Percentiles rank a stretch among this genome's conserved stretches.
These are phyloP conservation scores for Perizoma affinitatum DNA, from an alignment of 2,888 invertebrate species.

Conservation along the genomic window DNA sequence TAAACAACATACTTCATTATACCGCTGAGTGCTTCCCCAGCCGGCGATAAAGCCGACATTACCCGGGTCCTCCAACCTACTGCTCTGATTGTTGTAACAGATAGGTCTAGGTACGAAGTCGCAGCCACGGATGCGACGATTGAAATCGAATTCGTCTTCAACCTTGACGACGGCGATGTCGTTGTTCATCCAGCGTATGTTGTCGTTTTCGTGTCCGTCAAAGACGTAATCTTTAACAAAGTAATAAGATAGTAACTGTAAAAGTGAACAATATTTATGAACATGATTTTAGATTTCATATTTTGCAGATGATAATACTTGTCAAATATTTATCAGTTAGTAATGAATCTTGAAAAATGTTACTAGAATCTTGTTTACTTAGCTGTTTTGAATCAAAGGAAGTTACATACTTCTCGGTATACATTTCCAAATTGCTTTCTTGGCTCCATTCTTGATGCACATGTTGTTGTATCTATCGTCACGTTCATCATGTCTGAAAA, in stretches of 20 bases:
- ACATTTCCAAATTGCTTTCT: slow-evolving; percentile 67
- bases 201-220: slow-evolving; percentile 65
- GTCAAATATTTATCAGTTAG: no score
- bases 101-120: slow-evolving; percentile 57
- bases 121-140: slow-evolving; percentile 55
- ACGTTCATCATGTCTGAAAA: slow-evolving; percentile 49
- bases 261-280: no score
- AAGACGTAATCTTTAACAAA: slow-evolving; percentile 57
- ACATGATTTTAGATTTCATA: no score
- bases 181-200: slow-evolving; percentile 67
- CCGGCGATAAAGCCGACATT: slow-evolving; percentile 50
- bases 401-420: slow-evolving; percentile 60
- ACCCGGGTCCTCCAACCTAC: slow-evolving; percentile 49
- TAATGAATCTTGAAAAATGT: no score
- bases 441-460: slow-evolving; percentile 64
- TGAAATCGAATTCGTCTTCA: slow-evolving; percentile 64
- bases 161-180: slow-evolving; percentile 64
- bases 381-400: no score
- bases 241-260: not conserved
- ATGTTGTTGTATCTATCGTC: slow-evolving; percentile 51
- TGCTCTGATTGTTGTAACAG: slow-evolving; percentile 57
- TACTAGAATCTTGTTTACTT: no score
- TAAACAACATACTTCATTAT: slow-evolving; percentile 51
- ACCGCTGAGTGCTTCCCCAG: slow-evolving; percentile 57
- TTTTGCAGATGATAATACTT: no score